Percentiles rank a stretch among this genome's conserved stretches.
phyloP scores from a whole-genome alignment of 2,888 invertebrate species.

The Lysandra bellargus region DNA sequence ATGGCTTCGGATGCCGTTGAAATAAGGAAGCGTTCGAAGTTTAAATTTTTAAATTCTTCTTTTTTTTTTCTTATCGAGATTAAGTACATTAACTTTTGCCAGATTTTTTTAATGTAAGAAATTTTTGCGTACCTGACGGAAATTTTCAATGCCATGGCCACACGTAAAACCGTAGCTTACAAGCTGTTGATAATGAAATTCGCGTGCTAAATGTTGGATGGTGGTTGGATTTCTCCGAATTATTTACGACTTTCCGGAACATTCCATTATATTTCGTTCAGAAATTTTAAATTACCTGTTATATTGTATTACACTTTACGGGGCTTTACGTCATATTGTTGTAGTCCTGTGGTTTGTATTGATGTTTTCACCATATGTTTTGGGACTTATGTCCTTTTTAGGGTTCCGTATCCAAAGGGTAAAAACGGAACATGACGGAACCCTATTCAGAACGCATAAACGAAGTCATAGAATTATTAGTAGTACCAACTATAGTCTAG shows the following conservation, averaged over 20 bases:
- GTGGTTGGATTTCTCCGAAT: constrained; percentile 25
- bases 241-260: constrained; percentile 24
- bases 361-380: background rate
- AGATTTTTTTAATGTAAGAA: background rate
- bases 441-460: too few relatives aligned
- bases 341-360: background rate
- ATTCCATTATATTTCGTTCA: background rate
- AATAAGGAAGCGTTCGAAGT: constrained; percentile 1
- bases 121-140: background rate
- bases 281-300: constrained; percentile 18
- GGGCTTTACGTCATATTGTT: background rate
- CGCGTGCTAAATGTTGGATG: background rate
- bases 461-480: too few relatives aligned
- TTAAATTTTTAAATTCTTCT: background rate
- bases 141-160: background rate
- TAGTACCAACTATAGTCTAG: too few relatives aligned
- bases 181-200: constrained; percentile 22
- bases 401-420: background rate
- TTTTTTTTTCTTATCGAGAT: background rate
- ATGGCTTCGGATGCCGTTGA: background rate
- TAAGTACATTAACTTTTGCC: background rate
- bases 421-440: background rate
- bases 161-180: background rate
- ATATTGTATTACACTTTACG: background rate
- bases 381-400: background rate